Conservation (phyloP, 1,140 invertebrate genomes). For the Pteromalus puparum region DNA sequence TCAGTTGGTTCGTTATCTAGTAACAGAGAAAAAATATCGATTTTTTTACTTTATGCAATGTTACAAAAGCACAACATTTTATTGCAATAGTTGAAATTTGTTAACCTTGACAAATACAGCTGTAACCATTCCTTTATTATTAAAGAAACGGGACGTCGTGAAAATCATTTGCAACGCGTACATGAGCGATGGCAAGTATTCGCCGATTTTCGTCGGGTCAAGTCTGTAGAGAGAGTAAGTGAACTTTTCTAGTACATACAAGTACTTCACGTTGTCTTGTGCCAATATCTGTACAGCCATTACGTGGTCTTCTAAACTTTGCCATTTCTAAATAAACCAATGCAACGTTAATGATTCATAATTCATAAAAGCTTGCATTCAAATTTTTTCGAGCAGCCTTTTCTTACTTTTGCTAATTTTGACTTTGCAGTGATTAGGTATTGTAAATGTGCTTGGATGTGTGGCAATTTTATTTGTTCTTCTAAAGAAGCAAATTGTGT, state of each 20-base stretch:
- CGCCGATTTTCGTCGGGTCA: conserved; percentile 82
- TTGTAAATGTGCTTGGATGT: conserved; percentile 80
- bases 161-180: conserved; percentile 88
- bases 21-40: no score
- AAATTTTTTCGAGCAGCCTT: not conserved
- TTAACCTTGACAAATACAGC: conserved; percentile 81
- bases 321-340: conserved; percentile 81
- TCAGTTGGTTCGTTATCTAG: conserved; percentile 85
- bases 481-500: conserved; percentile 87
- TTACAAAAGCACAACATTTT: no score
- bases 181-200: conserved; percentile 82
- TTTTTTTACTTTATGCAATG: no score
- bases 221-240: conserved; percentile 89
- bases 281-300: conserved; percentile 88
- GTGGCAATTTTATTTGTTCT: conserved; percentile 83
- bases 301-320: conserved; percentile 82
- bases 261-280: conserved; percentile 91
- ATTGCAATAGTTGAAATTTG: conserved; percentile 19
- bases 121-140: conserved; percentile 81
- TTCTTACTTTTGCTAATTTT: conserved; percentile 81
- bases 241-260: conserved; percentile 91
- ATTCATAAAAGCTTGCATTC: not conserved
- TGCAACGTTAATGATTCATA: not conserved
- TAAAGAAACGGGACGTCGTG: conserved; percentile 89
- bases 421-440: conserved; percentile 82